Base-by-base conservation (phyloP, 2,113 vertebrate genomes). In the Agelaius tricolor region DNA sequence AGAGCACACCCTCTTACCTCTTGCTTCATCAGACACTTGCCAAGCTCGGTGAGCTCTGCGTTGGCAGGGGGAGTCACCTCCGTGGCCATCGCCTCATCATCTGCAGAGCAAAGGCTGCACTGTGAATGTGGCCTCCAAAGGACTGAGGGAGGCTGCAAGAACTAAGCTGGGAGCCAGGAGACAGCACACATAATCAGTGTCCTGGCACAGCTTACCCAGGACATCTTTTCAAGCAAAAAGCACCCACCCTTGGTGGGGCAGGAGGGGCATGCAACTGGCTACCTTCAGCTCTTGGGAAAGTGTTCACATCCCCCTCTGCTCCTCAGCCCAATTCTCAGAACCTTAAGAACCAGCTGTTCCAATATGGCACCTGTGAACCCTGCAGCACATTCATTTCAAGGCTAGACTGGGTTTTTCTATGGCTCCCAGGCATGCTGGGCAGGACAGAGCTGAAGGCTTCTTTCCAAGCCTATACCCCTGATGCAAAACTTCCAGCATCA, bases 81-180 rank as follows among this genome's bases (percentile, higher is more conserved):
- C 0, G 98, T 98, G 72, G 97, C 97, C 98, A 99, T 99, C 66
- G 99, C 98, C 62, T 99, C 99, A 15, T 99, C 99, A 67, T 99
- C 99, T 99, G 92, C 33, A 67, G 93, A 96, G 67, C 43, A 86
- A 54, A 63, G 89, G 90, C 65, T 61, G 51, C 52, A 37, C 68
- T 39, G 54, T 93, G 72, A 95, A 68, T 6, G 3, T 4, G 6
- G 76, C 37, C 41, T 63, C 35, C 54, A 23, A 39, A 55, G 44
- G 59, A 71, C 30, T 5, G 31, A 54, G 51, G 23, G 23, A 65
- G 35, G 41, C 62, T 82, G 76, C 57, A 63, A 76, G 37, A 49
- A 71, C 73, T 68, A 37, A 68, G 31, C 31, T 79, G 58, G 43
- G 57, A 59, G 28, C 26, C 49, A 49, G 30, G 67, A 57, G 17